Percentiles rank a stretch among this genome's conserved stretches.
Conservation (phyloP, 2,888 invertebrate species). For the Agrotis ipsilon region DNA sequence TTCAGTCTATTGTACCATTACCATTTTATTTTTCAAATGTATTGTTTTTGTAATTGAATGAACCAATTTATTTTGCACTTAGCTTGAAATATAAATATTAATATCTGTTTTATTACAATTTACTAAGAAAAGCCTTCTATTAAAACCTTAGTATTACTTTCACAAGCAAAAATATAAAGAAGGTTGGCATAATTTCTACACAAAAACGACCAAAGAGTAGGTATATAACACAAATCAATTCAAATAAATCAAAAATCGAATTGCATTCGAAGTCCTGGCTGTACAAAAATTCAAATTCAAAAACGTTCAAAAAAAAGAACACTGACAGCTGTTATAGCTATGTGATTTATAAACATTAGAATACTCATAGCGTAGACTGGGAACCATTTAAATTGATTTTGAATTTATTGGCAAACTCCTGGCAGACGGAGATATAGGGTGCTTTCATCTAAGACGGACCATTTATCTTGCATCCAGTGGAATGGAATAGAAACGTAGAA, state of each 20-base stretch:
- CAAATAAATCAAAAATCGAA: conserved; percentile 50
- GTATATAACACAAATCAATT: conserved; percentile 14
- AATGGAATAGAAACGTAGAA: conserved; percentile 58
- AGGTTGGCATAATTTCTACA: background rate
- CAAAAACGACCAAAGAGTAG: conserved; percentile 31
- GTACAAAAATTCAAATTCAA: conserved; percentile 54
- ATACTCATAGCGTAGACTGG: conserved; percentile 61
- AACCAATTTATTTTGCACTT: background rate
- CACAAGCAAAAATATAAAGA: background rate
- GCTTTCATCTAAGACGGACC: conserved; percentile 82
- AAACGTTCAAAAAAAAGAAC: conserved; percentile 53
- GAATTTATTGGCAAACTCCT: conserved; percentile 85
- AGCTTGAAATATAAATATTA: background rate
- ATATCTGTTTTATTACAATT: background rate
- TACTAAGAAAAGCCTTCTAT: background rate
- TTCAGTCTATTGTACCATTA: conserved; percentile 11
- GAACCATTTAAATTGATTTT: conserved; percentile 82
- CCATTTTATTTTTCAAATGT: conserved; percentile 1
- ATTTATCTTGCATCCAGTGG: conserved; percentile 79
- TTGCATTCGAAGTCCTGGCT: conserved; percentile 40
- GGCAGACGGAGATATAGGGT: conserved; percentile 70
- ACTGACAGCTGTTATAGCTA: conserved; percentile 30
- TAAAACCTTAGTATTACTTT: background rate
- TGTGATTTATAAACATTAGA: conserved; percentile 66
- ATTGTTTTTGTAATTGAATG: conserved; percentile 7